Evolutionary conservation across 2,113 vertebrate genomes (phyloP), one percentile per base, ranked within the genome.

Genomic region (Mesoclemmys tuberculata): DNA sequence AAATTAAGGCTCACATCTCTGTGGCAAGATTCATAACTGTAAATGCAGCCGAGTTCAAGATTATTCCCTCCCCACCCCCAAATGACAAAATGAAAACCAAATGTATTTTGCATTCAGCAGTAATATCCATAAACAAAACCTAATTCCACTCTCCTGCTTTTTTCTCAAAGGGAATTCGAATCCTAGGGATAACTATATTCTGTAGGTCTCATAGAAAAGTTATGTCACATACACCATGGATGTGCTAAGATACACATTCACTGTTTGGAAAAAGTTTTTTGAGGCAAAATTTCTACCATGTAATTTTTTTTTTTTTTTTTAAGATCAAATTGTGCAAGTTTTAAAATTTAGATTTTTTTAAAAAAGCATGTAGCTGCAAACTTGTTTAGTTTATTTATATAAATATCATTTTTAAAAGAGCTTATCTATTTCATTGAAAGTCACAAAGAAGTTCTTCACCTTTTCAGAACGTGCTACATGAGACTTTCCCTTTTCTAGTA

Each of bases 371-470:
- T 7, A 6, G 55, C 2, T 58, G 8, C 77, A 93, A 97, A 92
- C 44, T 95, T 48, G 2, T 38, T 93, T 38, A 61, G 19, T 52
- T 91, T 93, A 80, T 77, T 83, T 78, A 85, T 51, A 87, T 31
- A 93, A 97, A 95, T 61, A 89, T 19, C 84, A 94, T 55, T 7
- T 13, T 44, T 61, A 55, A 71, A 94, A 85, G 55, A 95, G 87
- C 95, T 93, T 92, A 91, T 86, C 81, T 94, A 35, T 89, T 97
- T 93, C 79, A 85, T 90, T 89, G 86, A 93, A 89, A 81, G 61
- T 82, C 96, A 94, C 90, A 97, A 97, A 90, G 92, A 93, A 86
- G 85, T 94, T 97, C 93, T 94, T 97, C 93, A 94, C 83, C 85
- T 93, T 97, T 97, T 92, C 61, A 92, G 52, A 95, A 56, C 68